Base-by-base conservation (phyloP, 2,113 vertebrate genomes). In the Passer montanus region DNA sequence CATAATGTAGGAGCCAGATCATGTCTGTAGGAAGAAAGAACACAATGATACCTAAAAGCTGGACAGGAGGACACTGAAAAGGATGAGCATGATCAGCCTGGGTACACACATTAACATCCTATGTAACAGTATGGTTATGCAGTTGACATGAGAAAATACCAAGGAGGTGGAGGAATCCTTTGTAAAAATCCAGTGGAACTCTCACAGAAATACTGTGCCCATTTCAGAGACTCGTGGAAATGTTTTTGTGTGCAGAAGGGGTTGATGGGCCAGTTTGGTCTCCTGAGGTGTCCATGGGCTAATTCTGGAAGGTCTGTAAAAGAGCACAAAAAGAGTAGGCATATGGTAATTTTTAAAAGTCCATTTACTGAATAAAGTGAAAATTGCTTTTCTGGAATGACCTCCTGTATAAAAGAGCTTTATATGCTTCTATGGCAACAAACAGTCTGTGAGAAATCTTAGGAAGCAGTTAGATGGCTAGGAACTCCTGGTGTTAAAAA, bases 181-280 rank as follows among this genome's bases (percentile, higher is more conserved):
- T 64, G 4, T 23, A 58, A 27, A 84, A 69, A 81, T 56, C n/a
- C 23, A 43, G 47, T 30, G 58, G 59, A 87, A 72, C 30, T 41
- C n/a, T 47, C 15, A 21, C 47, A 35, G 23, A 47, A 46, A 41
- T 21, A 39, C 15, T 50, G 31, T 23, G 15, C 39, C 55, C 0
- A 0, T 74, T 67, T 68, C 63, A 63, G 68, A 78, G 30, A 37
- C 35, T 66, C 11, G 4, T 41, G 37, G 13, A n/a, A 82, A 44
- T 17, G 23, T 24, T 8, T 27, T 75, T 33, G 21, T 59, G n/a
- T 13, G 41, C 47, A 81, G 55, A 74, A 74, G 22, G 64, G 39
- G 68, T 46, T 0, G 0, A 13, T 8, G 8, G 35, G 33, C 10
- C 26, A 66, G 0, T 69, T 26, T 78, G 72, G 5, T 50, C 55